Evolutionary conservation across 2,113 vertebrate species (phyloP), one percentile per base, ranked within the genome.

Genomic region (Dendropsophus ebraccatus): DNA sequence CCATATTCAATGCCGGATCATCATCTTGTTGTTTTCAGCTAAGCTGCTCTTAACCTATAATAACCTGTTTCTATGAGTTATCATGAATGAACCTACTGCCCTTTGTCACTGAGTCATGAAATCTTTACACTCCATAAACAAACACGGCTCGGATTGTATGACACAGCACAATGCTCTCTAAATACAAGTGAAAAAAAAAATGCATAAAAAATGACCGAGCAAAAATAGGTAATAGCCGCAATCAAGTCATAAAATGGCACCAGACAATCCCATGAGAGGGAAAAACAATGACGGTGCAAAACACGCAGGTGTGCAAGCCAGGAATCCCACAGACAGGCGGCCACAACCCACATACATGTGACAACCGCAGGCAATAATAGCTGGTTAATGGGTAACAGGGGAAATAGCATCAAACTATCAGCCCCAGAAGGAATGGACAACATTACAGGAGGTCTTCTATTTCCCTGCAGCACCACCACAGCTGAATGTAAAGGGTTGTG

Each of bases 241-340:
- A 85, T 50, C 11, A 85, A 52, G 35, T 77, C 75, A 58, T 80
- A 70, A 80, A 84, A 37, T 4, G 45, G 30, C 81, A 82, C 45
- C 58, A 69, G 75, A 62, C 10, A 19, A 47, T 19, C 16, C 60
- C 11, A 37, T 35, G 28, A 11, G 35, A 79, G 14, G 11, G 8
- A 23, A 35, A 79, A 86, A 86, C 30, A 50, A 35, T 86, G 84
- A 80, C 76, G 1, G 67, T 16, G 65, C 84, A 86, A 81, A 81
- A 73, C 65, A 72, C 5, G 16, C 56, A 56, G 37, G 45, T 56
- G 17, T 50, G 28, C 30, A 6, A 30, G 37, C 9, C 13, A 25
- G 45, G 54, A 49, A 62, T 74, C 56, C 50, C 21, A 62, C 50
- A 28, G 73, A 76, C 54, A 62, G 47, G 14, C 25, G 70, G 30